Evolutionary conservation across 2,113 vertebrate species (phyloP).

Genomic region (Heterocephalus glaber): DNA sequence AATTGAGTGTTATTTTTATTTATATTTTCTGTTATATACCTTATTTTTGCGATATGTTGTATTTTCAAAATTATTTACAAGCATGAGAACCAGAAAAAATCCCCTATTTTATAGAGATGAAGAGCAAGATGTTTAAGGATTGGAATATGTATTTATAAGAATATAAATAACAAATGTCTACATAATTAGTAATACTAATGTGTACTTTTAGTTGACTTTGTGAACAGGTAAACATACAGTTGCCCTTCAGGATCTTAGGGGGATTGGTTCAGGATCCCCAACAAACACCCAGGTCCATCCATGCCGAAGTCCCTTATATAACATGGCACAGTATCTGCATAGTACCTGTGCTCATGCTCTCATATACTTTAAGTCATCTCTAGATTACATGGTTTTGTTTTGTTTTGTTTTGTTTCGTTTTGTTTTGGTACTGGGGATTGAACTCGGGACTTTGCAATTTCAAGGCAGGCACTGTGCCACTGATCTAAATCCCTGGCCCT

Average conservation of each 20-base stretch:
- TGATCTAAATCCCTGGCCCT: too few relatives aligned
- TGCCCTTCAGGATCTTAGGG: background rate
- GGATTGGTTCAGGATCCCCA: background rate
- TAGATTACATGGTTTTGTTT: too few relatives aligned
- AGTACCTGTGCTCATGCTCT: background rate
- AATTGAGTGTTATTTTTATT: background rate
- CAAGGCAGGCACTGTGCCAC: too few relatives aligned
- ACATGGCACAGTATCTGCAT: background rate
- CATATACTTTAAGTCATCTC: background rate
- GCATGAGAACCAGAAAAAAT: background rate
- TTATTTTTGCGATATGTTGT: slow-evolving; percentile 18
- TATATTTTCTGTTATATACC: background rate
- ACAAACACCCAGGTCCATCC: background rate
- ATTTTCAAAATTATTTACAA: slow-evolving; percentile 29
- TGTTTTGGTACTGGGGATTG: too few relatives aligned
- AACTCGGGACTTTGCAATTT: too few relatives aligned
- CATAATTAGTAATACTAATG: background rate
- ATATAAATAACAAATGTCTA: background rate
- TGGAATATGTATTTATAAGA: background rate
- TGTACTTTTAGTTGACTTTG: background rate
- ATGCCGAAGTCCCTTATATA: too few relatives aligned
- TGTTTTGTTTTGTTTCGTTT: too few relatives aligned
- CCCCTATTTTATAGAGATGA: background rate
- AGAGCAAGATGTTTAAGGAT: background rate
- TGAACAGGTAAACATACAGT: background rate